These are phyloP conservation scores for Drosophila hydei DNA, from an alignment of 1,140 invertebrate species.

Conservation along the genomic window DNA sequence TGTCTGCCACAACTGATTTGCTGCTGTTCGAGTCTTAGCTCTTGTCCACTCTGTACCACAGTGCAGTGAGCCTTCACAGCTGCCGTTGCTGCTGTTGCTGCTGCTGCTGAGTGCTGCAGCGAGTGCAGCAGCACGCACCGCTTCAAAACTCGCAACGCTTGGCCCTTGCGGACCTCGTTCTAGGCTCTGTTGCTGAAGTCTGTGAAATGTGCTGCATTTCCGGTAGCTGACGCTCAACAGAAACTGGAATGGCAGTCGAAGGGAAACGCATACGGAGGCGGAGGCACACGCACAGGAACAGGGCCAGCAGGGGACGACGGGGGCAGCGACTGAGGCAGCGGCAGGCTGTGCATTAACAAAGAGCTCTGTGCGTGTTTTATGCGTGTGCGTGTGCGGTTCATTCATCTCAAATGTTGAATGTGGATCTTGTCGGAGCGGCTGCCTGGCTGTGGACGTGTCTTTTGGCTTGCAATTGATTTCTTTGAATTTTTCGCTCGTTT, in stretches of 20 bases:
- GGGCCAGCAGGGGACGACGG: neutral
- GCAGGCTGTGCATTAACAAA: conserved; percentile 16
- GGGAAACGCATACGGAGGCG: conserved; percentile 10
- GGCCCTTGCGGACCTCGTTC: neutral
- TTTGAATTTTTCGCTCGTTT: conserved; percentile 73
- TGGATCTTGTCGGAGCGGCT: conserved; percentile 15
- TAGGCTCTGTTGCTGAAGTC: conserved; percentile 16
- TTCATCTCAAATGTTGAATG: conserved; percentile 33
- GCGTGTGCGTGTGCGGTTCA: conserved; percentile 68
- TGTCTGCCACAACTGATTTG: too few relatives aligned
- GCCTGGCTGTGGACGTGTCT: conserved; percentile 58
- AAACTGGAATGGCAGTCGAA: neutral
- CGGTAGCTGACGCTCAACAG: conserved; percentile 52
- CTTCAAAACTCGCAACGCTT: conserved; percentile 15
- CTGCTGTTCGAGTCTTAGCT: neutral
- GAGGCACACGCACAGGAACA: neutral
- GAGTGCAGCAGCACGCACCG: conserved; percentile 56
- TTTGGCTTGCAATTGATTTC: conserved; percentile 79
- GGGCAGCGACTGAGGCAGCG: neutral
- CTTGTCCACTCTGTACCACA: conserved; percentile 2
- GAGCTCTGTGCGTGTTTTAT: conserved; percentile 65
- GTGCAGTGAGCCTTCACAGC: conserved; percentile 21
- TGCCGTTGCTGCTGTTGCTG: conserved; percentile 10
- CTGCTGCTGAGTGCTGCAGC: conserved; percentile 40
- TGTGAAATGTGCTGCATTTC: conserved; percentile 78